Evolutionary conservation across 2,888 invertebrate species (phyloP), one percentile per base, ranked within the genome.

Genomic region (Ashinkailepas kermadecensis): DNA sequence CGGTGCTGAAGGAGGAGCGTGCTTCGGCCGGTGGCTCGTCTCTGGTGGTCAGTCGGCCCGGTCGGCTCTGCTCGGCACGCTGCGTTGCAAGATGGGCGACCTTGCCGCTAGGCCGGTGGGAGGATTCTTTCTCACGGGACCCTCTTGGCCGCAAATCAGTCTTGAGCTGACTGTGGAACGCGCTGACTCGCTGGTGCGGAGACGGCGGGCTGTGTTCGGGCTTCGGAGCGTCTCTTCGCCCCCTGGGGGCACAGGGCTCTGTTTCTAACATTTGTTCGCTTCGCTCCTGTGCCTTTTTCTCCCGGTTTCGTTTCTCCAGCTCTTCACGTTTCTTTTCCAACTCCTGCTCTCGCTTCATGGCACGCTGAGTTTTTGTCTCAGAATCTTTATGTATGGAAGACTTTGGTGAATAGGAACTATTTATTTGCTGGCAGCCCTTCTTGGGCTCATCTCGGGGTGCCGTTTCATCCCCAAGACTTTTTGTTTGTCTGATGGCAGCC

Each of bases 281-380:
- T 25, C n/a, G 25, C 21, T 11, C 25, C 25, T 21, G 25, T 4
- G 67, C 74, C 56, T 56, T 74, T 21, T 54, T 74, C 54, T 74
- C 74, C 2, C 74, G 74, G 10, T 74, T 74, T 54, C 54, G 54
- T 25, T 23, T 79, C 15, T 25, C 79, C 15, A 79, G 15, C 6
- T 58, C 57, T 58, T 58, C 79, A 3, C 79, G 57, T 11, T 58
- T n/a, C 58, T 18, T 10, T 25, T 79, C 79, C 15, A 79, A 7
- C 7, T 79, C 79, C 13, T 58, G 56, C 11, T 79, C 79, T 15
- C 79, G 58, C 15, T 79, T 79, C 79, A 79, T 58, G 25, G 58
- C 58, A 58, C 59, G 57, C n/a, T 79, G 58, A 7, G 57, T 23
- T n/a, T 79, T 79, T 15, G 79, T 79, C 7, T 57, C 57, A 13